Evolutionary conservation across 53 echinoderm and acorn worm species (phyloP).

Genomic region (Luidia sarsii): DNA sequence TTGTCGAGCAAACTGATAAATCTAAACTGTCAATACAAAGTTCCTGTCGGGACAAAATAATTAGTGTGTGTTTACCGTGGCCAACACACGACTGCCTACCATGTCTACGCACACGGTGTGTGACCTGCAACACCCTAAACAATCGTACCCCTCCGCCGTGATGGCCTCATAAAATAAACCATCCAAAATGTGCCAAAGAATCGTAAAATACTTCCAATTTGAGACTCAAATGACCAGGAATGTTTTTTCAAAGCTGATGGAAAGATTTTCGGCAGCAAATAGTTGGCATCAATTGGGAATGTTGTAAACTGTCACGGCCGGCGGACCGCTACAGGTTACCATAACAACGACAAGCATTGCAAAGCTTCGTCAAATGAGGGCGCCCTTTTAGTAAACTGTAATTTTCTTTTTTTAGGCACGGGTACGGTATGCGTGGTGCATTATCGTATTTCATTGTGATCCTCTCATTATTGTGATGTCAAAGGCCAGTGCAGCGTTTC

Average conservation of each 20-base stretch:
- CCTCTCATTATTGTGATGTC: too few relatives aligned
- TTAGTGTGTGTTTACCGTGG: conserved; percentile 15
- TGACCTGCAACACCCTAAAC: conserved; percentile 45
- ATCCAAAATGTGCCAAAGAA: not conserved
- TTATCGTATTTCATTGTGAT: too few relatives aligned
- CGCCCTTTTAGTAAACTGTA: not conserved
- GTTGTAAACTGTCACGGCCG: not conserved
- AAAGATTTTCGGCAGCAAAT: too few relatives aligned
- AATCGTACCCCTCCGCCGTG: conserved; percentile 17
- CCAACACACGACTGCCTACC: too few relatives aligned
- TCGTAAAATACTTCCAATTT: too few relatives aligned
- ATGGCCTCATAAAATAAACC: conserved; percentile 22
- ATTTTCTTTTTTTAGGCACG: too few relatives aligned
- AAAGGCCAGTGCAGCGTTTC: too few relatives aligned
- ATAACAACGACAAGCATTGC: conserved; percentile 8
- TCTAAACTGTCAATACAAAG: conserved; percentile 11
- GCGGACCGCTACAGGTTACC: conserved; percentile 21
- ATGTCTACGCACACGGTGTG: not conserved
- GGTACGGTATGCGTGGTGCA: too few relatives aligned
- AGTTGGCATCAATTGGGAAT: too few relatives aligned
- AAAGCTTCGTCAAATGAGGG: conserved; percentile 8
- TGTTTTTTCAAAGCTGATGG: too few relatives aligned
- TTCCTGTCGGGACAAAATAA: not conserved
- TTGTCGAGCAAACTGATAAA: conserved; percentile 17
- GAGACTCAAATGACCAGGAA: too few relatives aligned